Percentiles rank a stretch among this genome's conserved stretches.
These are phyloP conservation scores for Myiothlypis coronata DNA, from an alignment of 2,797 vertebrate species.

Conservation along the genomic window DNA sequence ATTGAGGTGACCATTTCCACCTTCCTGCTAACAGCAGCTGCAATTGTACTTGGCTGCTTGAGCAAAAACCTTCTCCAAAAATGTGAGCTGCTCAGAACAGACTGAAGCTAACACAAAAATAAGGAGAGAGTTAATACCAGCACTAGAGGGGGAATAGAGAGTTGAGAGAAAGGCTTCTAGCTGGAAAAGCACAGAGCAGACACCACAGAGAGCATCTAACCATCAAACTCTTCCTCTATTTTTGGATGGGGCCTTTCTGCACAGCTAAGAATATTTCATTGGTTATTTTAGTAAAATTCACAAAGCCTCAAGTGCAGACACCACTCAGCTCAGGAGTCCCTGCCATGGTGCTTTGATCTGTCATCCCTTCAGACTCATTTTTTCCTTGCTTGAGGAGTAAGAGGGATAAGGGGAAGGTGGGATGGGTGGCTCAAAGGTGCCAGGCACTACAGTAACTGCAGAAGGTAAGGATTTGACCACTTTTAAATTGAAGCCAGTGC, in stretches of 20 bases:
- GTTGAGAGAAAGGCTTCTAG: not conserved
- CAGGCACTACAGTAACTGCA: not conserved
- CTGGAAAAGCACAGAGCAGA: not conserved
- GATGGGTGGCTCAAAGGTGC: not conserved
- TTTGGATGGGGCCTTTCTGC: not conserved
- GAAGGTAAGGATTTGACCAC: not conserved
- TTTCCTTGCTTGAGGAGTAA: not conserved
- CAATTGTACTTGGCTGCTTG: not conserved
- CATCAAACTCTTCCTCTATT: accelerated
- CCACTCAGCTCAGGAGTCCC: not conserved
- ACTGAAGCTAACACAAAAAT: not conserved
- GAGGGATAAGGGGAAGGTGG: not conserved
- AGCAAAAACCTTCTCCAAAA: slow-evolving; percentile 13
- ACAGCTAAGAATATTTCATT: not conserved
- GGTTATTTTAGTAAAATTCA: not conserved
- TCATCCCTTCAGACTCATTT: not conserved
- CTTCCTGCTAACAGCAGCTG: slow-evolving; percentile 29
- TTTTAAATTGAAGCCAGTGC: not conserved
- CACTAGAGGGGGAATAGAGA: not conserved
- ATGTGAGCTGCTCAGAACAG: not conserved
- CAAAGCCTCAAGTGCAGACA: not conserved
- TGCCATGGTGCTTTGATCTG: not conserved
- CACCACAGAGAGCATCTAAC: not conserved
- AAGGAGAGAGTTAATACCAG: not conserved
- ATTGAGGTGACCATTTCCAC: not conserved